Evolutionary conservation across 2,888 invertebrate species (phyloP), one percentile per base, ranked within the genome.

Genomic region (Pegoplata infirma): DNA sequence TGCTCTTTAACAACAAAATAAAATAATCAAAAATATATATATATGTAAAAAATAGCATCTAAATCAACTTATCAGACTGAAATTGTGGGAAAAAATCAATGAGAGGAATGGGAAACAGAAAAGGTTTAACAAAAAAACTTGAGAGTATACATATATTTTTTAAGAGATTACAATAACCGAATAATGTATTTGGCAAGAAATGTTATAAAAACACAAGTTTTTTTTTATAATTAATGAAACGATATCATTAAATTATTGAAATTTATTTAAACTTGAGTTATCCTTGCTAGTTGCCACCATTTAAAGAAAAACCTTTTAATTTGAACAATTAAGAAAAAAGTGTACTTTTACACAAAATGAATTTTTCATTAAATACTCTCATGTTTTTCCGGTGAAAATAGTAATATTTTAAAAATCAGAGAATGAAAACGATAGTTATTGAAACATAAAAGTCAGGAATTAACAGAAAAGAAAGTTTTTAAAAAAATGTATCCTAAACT

Each of bases 11-110:
- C 7, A 56, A 44, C 25, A 67, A 74, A 25, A 59, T 36, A 64
- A 10, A 51, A 32, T n/a, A 44, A 56, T 49, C n/a, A 12, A n/a
- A 69, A 23, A 61, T 47, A 40, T 49, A 12, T 32, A 14, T 28
- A 6, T 56, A 56, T 64, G 16, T 56, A 56, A 40, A 61, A 61
- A 68, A 55, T 75, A 67, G 61, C 74, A 49, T 75, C 61, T 75
- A 56, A 74, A 19, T 68, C 25, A 68, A 40, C 51, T 32, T 47
- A 36, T 23, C 3, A 21, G 55, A 72, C n/a, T 44, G 14, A 28
- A 59, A 49, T n/a, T n/a, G 17, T 46, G 23, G 14, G 49, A 40
- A 19, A 10, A 40, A 12, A 47, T 36, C 28, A 56, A 47, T 25
- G 14, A 28, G 16, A n/a, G 7, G 19, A 19, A 21, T 8, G 10